phyloP scores from a whole-genome alignment of 2,113 vertebrate species.

The Panurus biarmicus region DNA sequence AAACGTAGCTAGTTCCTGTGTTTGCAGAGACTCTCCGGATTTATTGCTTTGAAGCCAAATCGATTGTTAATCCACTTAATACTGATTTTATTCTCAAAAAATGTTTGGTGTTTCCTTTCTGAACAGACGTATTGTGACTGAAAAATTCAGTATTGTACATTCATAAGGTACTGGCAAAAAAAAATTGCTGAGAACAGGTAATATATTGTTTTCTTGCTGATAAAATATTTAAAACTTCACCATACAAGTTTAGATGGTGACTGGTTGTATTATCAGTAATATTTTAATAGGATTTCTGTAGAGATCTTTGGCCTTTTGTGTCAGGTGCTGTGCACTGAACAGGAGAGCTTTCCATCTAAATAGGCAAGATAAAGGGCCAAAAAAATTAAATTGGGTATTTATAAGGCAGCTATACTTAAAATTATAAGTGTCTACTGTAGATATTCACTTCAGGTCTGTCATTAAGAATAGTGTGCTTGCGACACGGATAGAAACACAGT shows the following conservation, averaged over 20 bases:
- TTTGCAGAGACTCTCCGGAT: neutral
- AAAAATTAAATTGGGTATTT: neutral
- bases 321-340: neutral
- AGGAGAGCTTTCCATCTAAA: neutral
- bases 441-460: neutral
- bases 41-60: slow-evolving; percentile 28
- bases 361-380: neutral
- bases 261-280: neutral
- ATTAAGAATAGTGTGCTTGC: neutral
- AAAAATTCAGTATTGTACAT: neutral
- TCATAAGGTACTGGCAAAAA: neutral
- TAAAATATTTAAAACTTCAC: neutral
- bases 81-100: slow-evolving; percentile 13
- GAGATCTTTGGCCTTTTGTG: neutral
- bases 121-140: neutral
- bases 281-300: neutral
- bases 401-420: neutral
- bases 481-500: neutral
- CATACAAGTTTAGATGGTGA: neutral
- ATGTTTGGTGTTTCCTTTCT: neutral
- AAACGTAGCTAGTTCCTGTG: slow-evolving; percentile 22
- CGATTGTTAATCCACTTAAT: slow-evolving; percentile 41
- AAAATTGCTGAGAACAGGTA: neutral
- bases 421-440: neutral
- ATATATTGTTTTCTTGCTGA: neutral